These are phyloP conservation scores for Myanophis thanlyinensis DNA, from an alignment of 2,113 vertebrate species.

Conservation along the genomic window DNA sequence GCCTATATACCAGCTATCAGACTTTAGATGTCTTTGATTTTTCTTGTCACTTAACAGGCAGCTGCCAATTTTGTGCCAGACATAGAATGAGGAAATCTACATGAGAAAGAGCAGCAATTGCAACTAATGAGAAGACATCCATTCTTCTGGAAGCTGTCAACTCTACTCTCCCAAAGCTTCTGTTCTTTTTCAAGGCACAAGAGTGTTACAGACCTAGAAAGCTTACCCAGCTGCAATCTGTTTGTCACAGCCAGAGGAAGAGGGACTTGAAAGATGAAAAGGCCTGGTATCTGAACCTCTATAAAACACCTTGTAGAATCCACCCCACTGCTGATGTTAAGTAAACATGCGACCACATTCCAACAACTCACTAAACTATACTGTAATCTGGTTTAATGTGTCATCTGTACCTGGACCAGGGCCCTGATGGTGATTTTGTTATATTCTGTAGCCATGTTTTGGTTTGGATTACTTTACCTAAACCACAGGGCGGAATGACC, in stretches of 20 bases:
- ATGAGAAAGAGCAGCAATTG: not conserved
- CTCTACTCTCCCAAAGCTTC: not conserved
- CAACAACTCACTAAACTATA: not conserved
- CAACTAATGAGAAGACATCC: not conserved
- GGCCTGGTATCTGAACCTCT: not conserved
- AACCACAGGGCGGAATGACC: not conserved
- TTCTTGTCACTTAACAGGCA: not conserved
- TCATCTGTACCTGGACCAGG: not conserved
- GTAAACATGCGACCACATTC: not conserved
- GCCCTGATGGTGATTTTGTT: not conserved
- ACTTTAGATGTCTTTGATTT: not conserved
- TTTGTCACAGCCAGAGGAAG: not conserved
- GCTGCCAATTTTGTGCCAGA: not conserved
- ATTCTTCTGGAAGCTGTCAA: not conserved
- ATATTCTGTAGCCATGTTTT: not conserved
- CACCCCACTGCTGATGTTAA: not conserved
- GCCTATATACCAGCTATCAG: not conserved
- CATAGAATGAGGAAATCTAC: not conserved
- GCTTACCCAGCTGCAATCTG: not conserved
- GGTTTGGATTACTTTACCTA: not conserved
- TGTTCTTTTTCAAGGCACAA: not conserved
- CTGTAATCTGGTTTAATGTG: not conserved
- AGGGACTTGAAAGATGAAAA: not conserved
- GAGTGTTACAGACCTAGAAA: not conserved
- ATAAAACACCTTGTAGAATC: not conserved